These are phyloP conservation scores for Pseudolaguvia tuberculata DNA, from an alignment of 2,113 vertebrate species.

Conservation along the genomic window DNA sequence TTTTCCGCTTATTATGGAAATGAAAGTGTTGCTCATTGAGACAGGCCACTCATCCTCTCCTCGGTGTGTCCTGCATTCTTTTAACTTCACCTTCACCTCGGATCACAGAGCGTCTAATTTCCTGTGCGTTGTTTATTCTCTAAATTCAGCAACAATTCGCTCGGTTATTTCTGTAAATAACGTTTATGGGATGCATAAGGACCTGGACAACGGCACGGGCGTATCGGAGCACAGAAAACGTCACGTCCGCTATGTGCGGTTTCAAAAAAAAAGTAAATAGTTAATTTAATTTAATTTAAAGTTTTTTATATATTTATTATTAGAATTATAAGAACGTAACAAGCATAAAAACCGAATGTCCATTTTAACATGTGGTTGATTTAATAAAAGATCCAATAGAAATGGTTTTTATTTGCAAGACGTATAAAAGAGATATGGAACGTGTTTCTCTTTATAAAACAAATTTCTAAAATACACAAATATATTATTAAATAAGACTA, in stretches of 20 bases:
- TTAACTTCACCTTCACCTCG: not conserved
- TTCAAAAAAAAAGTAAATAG: slow-evolving; percentile 4
- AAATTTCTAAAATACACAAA: too few relatives aligned
- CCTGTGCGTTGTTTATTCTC: not conserved
- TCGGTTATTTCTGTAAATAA: not conserved
- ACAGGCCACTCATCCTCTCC: not conserved
- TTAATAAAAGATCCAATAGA: too few relatives aligned
- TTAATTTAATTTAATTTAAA: too few relatives aligned
- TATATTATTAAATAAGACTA: too few relatives aligned
- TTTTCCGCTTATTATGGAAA: not conserved
- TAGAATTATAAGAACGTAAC: too few relatives aligned
- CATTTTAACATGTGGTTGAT: too few relatives aligned
- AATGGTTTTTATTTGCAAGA: too few relatives aligned
- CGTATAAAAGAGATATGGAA: too few relatives aligned
- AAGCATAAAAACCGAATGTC: too few relatives aligned
- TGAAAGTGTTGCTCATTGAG: not conserved
- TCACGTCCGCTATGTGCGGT: not conserved
- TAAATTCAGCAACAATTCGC: not conserved
- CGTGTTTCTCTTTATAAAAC: too few relatives aligned
- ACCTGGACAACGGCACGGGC: slow-evolving; percentile 18
- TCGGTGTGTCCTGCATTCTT: not conserved
- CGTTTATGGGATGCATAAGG: not conserved
- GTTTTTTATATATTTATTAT: not conserved
- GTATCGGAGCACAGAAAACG: not conserved
- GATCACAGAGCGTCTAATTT: not conserved